Evolutionary conservation across 2,113 vertebrate species (phyloP), one percentile per base, ranked within the genome.

Genomic region (Pseudorectes ferrugineus): DNA sequence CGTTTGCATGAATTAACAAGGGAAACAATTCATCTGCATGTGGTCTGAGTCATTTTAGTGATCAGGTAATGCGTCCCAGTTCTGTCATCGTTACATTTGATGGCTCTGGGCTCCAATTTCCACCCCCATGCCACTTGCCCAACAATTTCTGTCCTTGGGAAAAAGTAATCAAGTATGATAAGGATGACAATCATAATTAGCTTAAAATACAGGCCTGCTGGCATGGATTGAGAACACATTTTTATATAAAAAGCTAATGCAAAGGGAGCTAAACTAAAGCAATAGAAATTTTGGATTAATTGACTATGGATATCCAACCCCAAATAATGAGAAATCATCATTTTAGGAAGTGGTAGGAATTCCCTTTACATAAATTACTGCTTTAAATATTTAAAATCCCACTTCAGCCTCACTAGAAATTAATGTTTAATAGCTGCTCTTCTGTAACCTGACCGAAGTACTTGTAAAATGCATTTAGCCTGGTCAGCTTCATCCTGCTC

Each of bases 351-450:
- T 33, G 5, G 66, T 46, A 87, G 63, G 63, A 96, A 96, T 80
- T 80, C 57, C 79, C 91, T 92, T 79, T 87, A 84, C 48, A 73
- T 94, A 93, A 95, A 93, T 97, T 72, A 95, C 75, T 83, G 22
- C 35, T 86, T 95, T 95, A 90, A 96, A 88, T 95, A 91, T 84
- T 94, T 96, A 26, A 94, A 95, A 96, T 92, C 38, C 40, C 82
- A 93, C 75, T 96, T 95, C 78, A 92, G 48, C 49, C 46, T 94
- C 82, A 48, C 42, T 78, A 83, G 76, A 95, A 95, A 96, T 95
- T 35, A 93, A 96, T 90, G 51, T 94, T 97, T 95, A 91, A 96
- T 96, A 93, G 59, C 82, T 94, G 86, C 74, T 88, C 79, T 94
- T 77, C 86, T 61, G 31, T 71, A 95, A 92, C 51, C 59, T 42